phyloP scores from a whole-genome alignment of 2,888 invertebrate species.

The Orthosia incerta region DNA sequence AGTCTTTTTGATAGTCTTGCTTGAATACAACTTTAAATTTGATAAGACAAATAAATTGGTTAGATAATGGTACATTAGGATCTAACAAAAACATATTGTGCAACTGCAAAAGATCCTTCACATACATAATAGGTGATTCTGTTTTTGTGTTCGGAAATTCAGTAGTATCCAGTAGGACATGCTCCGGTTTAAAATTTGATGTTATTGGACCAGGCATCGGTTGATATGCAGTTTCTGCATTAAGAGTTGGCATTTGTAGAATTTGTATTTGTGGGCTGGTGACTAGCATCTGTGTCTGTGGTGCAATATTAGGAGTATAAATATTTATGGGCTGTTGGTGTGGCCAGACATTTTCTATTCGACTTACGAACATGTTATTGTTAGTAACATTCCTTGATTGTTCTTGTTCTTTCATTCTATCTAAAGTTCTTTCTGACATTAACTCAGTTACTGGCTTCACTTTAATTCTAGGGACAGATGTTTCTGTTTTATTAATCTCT shows the following conservation, averaged over 20 bases:
- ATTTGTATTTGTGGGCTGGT: slow-evolving; percentile 27
- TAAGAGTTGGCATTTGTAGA: slow-evolving; percentile 16
- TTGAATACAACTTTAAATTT: slow-evolving; percentile 82
- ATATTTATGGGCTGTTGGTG: slow-evolving; percentile 20
- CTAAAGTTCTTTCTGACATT: slow-evolving; percentile 77
- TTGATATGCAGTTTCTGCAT: slow-evolving; percentile 23
- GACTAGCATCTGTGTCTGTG: slow-evolving; percentile 1
- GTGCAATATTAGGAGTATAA: slow-evolving; percentile 39
- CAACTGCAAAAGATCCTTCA: slow-evolving; percentile 76
- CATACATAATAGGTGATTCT: slow-evolving; percentile 79
- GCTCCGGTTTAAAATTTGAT: slow-evolving; percentile 17
- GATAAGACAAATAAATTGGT: slow-evolving; percentile 76
- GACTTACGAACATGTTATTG: slow-evolving; percentile 26
- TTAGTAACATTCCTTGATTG: slow-evolving; percentile 24
- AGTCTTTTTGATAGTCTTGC: slow-evolving; percentile 70
- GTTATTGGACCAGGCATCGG: slow-evolving; percentile 15
- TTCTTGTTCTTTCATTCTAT: slow-evolving; percentile 54
- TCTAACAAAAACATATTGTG: slow-evolving; percentile 78
- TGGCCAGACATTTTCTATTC: slow-evolving; percentile 42
- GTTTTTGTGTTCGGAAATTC: slow-evolving; percentile 83
- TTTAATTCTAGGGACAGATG: slow-evolving; percentile 80
- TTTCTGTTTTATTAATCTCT: slow-evolving; percentile 10
- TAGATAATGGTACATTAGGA: slow-evolving; percentile 67
- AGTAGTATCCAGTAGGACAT: slow-evolving; percentile 76
- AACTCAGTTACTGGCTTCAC: slow-evolving; percentile 84